A percentile compares a stretch with the other conserved stretches of the same genome.
These are phyloP conservation scores for Lamellibrachia columna DNA, from an alignment of 2,888 invertebrate genomes.

Conservation along the genomic window DNA sequence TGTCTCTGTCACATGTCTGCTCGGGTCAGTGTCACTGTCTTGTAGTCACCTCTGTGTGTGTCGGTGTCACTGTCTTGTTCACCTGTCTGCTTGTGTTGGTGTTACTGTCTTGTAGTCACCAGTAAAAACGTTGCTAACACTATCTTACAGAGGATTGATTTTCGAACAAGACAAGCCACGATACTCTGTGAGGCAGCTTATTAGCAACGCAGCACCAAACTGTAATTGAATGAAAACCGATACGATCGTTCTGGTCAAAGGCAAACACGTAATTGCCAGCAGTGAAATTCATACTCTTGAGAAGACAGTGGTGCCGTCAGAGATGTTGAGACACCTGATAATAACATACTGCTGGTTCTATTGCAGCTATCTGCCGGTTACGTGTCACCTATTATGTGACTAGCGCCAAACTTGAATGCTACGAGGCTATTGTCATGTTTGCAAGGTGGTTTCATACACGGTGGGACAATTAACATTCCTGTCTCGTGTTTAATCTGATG, in stretches of 20 bases:
- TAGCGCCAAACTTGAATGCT: background rate
- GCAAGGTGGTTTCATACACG: background rate
- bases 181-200: background rate
- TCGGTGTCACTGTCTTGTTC: too few species aligned
- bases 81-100: background rate
- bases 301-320: background rate
- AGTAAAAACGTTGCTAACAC: background rate
- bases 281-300: background rate
- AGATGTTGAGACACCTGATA: background rate
- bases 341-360: background rate
- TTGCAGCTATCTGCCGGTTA: background rate
- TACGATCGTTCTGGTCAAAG: background rate
- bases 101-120: background rate
- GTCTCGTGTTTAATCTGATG: background rate
- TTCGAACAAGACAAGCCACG: background rate
- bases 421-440: background rate
- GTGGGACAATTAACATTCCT: background rate
- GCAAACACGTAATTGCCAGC: slow-evolving; percentile 9
- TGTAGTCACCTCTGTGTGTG: too few species aligned
- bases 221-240: slow-evolving; percentile 5
- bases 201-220: slow-evolving; percentile 6
- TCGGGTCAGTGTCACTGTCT: too few species aligned
- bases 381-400: background rate
- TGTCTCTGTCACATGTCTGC: too few species aligned
- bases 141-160: background rate